Evolutionary conservation across 2,113 vertebrate genomes (phyloP).

Genomic region (Macrotus californicus): DNA sequence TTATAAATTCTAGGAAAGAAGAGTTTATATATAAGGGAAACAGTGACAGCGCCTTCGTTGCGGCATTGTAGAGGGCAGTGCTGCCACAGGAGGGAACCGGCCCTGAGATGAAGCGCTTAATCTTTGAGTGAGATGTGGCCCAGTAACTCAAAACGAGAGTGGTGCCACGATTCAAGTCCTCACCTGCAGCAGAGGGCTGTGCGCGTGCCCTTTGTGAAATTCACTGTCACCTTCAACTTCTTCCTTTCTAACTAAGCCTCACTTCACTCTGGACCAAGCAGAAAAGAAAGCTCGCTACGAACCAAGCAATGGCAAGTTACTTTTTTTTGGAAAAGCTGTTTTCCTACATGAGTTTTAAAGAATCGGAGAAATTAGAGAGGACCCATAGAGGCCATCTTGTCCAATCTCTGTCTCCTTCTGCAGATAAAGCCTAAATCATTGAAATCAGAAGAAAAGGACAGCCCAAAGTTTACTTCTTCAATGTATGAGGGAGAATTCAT

Average conservation of each 20-base stretch:
- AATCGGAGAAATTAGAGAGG: not conserved
- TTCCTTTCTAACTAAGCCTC: conserved; percentile 66
- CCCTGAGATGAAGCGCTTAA: conserved; percentile 73
- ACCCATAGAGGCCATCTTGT: not conserved
- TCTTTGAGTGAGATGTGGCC: conserved; percentile 76
- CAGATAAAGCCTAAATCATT: not conserved
- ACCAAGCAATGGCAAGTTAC: conserved; percentile 52
- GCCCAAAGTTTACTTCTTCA: not conserved
- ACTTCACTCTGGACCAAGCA: conserved; percentile 55
- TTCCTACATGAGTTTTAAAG: conserved; percentile 57
- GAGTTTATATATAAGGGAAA: conserved; percentile 75
- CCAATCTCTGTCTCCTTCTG: not conserved
- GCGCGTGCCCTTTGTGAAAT: conserved; percentile 58
- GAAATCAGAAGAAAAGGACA: not conserved
- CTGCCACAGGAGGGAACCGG: conserved; percentile 71
- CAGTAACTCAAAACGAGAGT: conserved; percentile 66
- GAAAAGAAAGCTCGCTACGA: conserved; percentile 59
- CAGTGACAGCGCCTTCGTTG: conserved; percentile 70
- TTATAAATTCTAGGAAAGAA: conserved; percentile 78
- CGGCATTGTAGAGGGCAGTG: conserved; percentile 63
- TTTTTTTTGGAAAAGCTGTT: conserved; percentile 68
- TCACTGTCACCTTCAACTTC: conserved; percentile 61
- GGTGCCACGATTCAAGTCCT: conserved; percentile 46
- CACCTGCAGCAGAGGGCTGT: conserved; percentile 26
- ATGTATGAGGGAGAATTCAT: not conserved